Evolutionary conservation across 2,888 invertebrate genomes (phyloP).

Genomic region (Dasysyrphus albostriatus): DNA sequence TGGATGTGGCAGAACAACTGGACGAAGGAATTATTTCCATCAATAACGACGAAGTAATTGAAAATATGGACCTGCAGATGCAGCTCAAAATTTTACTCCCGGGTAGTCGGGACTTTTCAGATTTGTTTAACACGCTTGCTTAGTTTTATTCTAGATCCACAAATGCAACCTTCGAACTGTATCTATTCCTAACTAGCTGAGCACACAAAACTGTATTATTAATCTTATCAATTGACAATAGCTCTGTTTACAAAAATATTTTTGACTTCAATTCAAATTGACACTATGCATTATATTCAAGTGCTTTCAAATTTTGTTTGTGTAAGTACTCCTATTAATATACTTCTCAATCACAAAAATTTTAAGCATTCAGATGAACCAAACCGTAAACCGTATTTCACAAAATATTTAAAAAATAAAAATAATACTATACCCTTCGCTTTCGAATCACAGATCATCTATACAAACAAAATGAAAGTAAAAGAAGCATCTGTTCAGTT

Average conservation of each 20-base stretch:
- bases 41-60: too few species aligned
- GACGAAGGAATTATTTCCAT: too few species aligned
- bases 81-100: too few species aligned
- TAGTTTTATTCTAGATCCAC: too few species aligned
- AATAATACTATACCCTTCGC: not conserved
- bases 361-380: constrained; percentile 11
- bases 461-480: constrained; percentile 41
- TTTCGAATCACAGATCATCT: constrained; percentile 46
- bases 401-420: not conserved
- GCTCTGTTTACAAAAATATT: not conserved
- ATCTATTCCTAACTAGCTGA: too few species aligned
- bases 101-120: too few species aligned
- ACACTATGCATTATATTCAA: constrained; percentile 25
- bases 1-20: too few species aligned
- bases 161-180: too few species aligned
- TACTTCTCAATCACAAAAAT: constrained; percentile 13
- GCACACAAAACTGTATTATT: not conserved
- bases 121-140: too few species aligned
- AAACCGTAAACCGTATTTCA: constrained; percentile 21
- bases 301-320: not conserved
- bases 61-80: too few species aligned
- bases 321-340: not conserved
- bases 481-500: constrained; percentile 38
- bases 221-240: not conserved
- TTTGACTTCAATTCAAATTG: not conserved